These are phyloP conservation scores for Antitype chi DNA, from an alignment of 2,888 invertebrate genomes.

Conservation along the genomic window DNA sequence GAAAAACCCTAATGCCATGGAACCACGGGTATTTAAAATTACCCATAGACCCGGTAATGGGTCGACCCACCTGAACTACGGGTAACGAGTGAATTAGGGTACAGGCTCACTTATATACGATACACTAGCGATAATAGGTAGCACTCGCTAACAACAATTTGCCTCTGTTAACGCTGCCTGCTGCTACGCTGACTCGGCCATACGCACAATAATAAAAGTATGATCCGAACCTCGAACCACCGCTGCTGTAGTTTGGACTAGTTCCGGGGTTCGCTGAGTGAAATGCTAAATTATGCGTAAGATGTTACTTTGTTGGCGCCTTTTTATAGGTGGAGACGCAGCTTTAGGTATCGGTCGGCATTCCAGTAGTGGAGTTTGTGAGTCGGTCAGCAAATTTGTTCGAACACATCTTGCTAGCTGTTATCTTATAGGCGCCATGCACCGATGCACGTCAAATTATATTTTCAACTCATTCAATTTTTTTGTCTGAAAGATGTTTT, in stretches of 20 bases:
- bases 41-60: too few species aligned
- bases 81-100: too few species aligned
- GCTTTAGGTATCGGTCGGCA: not conserved
- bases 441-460: not conserved
- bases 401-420: not conserved
- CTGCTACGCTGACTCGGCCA: too few species aligned
- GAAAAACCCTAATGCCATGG: too few species aligned
- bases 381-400: not conserved
- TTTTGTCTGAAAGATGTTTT: too few species aligned
- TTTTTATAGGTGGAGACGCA: not conserved
- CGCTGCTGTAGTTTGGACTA: not conserved
- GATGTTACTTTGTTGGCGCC: not conserved
- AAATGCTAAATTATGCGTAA: not conserved
- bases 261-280: not conserved
- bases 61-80: too few species aligned
- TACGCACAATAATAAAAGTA: not conserved
- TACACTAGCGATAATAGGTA: too few species aligned
- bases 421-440: not conserved
- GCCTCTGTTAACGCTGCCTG: not conserved
- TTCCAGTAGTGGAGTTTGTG: not conserved
- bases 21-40: too few species aligned
- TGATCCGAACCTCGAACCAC: not conserved
- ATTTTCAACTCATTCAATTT: too few species aligned
- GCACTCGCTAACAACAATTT: not conserved
- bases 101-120: too few species aligned